Percentiles rank a stretch among this genome's conserved stretches.
These are phyloP conservation scores for Idaea dimidiata DNA, from an alignment of 2,888 invertebrate species.

Conservation along the genomic window DNA sequence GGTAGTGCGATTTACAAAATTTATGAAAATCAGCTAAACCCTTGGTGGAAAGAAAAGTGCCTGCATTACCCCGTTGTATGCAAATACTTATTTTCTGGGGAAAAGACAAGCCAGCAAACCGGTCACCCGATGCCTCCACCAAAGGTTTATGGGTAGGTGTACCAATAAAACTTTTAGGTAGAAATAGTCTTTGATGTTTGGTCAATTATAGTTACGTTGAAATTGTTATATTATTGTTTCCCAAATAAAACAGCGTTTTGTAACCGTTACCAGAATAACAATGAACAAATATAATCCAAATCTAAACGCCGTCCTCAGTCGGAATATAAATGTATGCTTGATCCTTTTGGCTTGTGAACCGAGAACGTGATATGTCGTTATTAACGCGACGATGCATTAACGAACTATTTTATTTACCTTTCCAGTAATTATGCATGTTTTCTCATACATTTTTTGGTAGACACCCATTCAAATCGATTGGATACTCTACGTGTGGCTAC, in stretches of 20 bases:
- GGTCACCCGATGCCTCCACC: too few relatives aligned
- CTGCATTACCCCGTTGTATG: too few relatives aligned
- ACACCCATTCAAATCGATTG: constrained; percentile 10
- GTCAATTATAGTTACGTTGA: constrained; percentile 23
- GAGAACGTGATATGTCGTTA: constrained; percentile 75
- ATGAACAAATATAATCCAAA: constrained; percentile 78
- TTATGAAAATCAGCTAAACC: too few relatives aligned
- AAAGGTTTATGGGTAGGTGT: too few relatives aligned
- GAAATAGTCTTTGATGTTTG: too few relatives aligned
- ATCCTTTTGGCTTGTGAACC: constrained; percentile 75
- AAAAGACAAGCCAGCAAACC: too few relatives aligned
- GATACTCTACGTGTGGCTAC: background rate
- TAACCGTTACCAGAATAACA: constrained; percentile 67
- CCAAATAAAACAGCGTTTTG: constrained; percentile 67
- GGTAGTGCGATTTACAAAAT: too few relatives aligned
- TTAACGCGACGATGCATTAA: constrained; percentile 74
- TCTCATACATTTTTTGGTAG: constrained; percentile 42
- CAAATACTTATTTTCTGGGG: too few relatives aligned
- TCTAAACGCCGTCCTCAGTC: constrained; percentile 72
- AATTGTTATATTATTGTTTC: constrained; percentile 65
- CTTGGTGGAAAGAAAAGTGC: too few relatives aligned
- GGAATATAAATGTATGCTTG: constrained; percentile 72
- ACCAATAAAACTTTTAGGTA: too few relatives aligned
- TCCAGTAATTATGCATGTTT: constrained; percentile 43
- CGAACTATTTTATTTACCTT: constrained; percentile 67